Percentiles rank a stretch among this genome's conserved stretches.
These are phyloP conservation scores for Ptilonorhynchus violaceus DNA, from an alignment of 2,113 vertebrate species.

Conservation along the genomic window DNA sequence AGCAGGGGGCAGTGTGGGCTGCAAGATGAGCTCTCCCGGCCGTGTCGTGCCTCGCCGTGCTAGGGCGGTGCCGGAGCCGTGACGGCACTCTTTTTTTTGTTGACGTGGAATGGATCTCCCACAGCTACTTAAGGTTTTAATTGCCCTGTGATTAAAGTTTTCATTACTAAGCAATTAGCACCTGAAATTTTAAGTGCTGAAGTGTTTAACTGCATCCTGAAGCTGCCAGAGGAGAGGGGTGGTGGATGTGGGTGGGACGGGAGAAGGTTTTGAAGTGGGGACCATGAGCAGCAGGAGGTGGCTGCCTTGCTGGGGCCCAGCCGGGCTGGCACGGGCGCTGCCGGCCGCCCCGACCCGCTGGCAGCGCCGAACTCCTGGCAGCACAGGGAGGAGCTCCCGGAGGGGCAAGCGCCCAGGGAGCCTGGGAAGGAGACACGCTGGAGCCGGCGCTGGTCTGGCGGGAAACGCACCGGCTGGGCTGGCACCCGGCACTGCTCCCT, in stretches of 20 bases:
- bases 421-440: constrained; percentile 47
- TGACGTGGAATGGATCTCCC: constrained; percentile 63
- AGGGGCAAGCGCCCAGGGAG: not conserved
- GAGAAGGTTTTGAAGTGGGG: not conserved
- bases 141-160: constrained; percentile 69
- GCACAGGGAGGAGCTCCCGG: not conserved
- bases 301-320: not conserved
- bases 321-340: not conserved
- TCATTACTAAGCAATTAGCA: constrained; percentile 71
- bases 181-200: constrained; percentile 66
- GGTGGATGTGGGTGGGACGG: constrained; percentile 31
- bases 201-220: constrained; percentile 60
- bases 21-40: not conserved
- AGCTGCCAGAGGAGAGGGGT: constrained; percentile 46
- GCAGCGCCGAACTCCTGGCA: not conserved
- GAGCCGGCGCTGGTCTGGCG: not conserved
- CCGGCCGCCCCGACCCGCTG: rapidly evolving
- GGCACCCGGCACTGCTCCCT: not conserved
- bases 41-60: rapidly evolving
- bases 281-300: not conserved
- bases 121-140: constrained; percentile 66
- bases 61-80: not conserved
- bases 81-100: constrained; percentile 14
- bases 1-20: not conserved
- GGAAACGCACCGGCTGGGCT: not conserved